Conservation (phyloP, 2,888 invertebrate genomes). For the Thysanoteuthis rhombus region DNA sequence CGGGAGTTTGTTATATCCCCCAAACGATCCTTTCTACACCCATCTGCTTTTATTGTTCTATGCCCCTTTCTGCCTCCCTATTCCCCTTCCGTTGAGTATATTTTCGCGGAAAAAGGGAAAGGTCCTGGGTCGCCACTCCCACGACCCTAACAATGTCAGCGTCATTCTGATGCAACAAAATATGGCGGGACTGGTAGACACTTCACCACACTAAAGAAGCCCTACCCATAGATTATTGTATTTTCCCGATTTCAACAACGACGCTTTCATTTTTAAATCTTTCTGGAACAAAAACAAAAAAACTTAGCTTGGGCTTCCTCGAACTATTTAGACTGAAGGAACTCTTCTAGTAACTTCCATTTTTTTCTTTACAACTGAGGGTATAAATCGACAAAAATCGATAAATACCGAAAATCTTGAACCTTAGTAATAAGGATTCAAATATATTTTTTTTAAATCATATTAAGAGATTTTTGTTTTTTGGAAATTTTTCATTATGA, state of each 20-base stretch:
- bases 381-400: too few species aligned
- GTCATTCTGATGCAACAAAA: not conserved
- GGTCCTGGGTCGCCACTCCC: not conserved
- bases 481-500: too few species aligned
- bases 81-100: not conserved
- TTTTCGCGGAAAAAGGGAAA: not conserved
- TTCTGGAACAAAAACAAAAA: not conserved
- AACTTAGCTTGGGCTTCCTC: not conserved
- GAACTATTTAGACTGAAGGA: too few species aligned
- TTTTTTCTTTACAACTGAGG: too few species aligned
- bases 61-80: not conserved
- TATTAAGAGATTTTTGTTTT: too few species aligned
- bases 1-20: not conserved
- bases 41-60: not conserved
- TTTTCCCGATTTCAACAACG: not conserved
- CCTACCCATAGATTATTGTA: not conserved
- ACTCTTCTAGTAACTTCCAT: too few species aligned
- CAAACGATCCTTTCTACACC: not conserved
- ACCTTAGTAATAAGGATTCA: too few species aligned
- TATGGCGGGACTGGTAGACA: not conserved
- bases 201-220: not conserved
- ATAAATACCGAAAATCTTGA: too few species aligned
- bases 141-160: not conserved
- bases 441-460: too few species aligned
- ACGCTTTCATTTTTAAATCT: not conserved